Evolutionary conservation across 2,797 vertebrate genomes (phyloP).

Genomic region (Cyprinella venusta): DNA sequence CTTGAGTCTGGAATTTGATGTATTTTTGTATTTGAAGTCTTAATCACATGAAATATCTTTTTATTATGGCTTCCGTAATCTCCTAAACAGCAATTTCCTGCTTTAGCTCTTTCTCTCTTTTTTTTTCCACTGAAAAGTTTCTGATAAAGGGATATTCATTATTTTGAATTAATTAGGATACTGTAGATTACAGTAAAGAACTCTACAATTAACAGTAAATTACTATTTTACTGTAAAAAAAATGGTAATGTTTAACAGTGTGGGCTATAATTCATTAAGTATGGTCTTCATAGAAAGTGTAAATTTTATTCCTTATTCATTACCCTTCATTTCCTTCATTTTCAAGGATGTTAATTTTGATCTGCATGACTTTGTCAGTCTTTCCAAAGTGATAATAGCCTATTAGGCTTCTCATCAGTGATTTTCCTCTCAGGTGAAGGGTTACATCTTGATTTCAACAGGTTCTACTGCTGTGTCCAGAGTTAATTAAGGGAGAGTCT

Average conservation of each 20-base stretch:
- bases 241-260: too few relatives aligned
- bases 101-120: not conserved
- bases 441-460: slow-evolving; percentile 29
- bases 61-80: too few relatives aligned
- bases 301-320: not conserved
- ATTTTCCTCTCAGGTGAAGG: slow-evolving; percentile 20
- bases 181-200: too few relatives aligned
- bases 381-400: not conserved
- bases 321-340: not conserved
- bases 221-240: too few relatives aligned
- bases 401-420: slow-evolving; percentile 16
- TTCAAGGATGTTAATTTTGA: not conserved
- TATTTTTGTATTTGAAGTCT: slow-evolving; percentile 13
- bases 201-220: too few relatives aligned
- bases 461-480: slow-evolving; percentile 8
- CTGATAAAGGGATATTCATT: not conserved
- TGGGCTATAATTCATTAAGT: too few relatives aligned
- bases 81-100: too few relatives aligned
- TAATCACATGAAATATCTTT: not conserved
- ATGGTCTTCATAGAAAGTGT: too few relatives aligned
- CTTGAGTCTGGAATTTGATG: slow-evolving; percentile 1
- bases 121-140: not conserved
- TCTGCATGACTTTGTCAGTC: not conserved
- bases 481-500: slow-evolving; percentile 24
- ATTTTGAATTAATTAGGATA: not conserved